phyloP scores from a whole-genome alignment of 1,140 invertebrate species.

The Zelostemma sp. region DNA sequence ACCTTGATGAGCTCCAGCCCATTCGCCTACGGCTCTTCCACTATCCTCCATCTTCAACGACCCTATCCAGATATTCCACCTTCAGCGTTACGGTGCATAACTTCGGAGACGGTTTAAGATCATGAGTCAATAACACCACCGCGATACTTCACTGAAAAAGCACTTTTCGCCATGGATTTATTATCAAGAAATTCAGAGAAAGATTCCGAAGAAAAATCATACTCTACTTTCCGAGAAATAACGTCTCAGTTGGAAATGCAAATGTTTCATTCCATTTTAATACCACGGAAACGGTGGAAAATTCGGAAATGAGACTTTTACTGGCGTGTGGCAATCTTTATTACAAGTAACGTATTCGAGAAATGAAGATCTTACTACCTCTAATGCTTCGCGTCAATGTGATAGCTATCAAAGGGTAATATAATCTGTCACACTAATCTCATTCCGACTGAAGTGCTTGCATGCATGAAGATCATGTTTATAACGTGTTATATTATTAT shows the following conservation, averaged over 20 bases:
- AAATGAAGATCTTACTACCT: conserved; percentile 43
- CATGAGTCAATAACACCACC: conserved; percentile 37
- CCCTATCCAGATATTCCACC: conserved; percentile 44
- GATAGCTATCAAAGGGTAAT: conserved; percentile 54
- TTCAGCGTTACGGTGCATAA: conserved; percentile 38
- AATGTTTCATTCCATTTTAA: too few species aligned
- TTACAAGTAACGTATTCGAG: background rate
- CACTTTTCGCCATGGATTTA: background rate
- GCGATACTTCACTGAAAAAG: conserved; percentile 1
- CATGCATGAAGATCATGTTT: conserved; percentile 51
- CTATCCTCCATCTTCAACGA: conserved; percentile 37
- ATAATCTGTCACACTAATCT: conserved; percentile 48
- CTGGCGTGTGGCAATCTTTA: too few species aligned
- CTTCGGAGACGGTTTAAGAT: conserved; percentile 39
- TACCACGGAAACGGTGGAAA: too few species aligned
- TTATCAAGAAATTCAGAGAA: too few species aligned
- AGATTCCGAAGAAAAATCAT: too few species aligned
- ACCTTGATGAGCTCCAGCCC: conserved; percentile 67
- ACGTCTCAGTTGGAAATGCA: too few species aligned
- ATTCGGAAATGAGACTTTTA: too few species aligned
- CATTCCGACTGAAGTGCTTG: conserved; percentile 47
- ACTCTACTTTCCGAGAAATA: too few species aligned
- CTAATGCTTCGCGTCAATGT: conserved; percentile 41
- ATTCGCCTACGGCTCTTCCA: conserved; percentile 38
- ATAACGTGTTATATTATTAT: conserved; percentile 58